Base-by-base conservation (phyloP, 2,888 invertebrate species). In the Drosophila mimetica region DNA sequence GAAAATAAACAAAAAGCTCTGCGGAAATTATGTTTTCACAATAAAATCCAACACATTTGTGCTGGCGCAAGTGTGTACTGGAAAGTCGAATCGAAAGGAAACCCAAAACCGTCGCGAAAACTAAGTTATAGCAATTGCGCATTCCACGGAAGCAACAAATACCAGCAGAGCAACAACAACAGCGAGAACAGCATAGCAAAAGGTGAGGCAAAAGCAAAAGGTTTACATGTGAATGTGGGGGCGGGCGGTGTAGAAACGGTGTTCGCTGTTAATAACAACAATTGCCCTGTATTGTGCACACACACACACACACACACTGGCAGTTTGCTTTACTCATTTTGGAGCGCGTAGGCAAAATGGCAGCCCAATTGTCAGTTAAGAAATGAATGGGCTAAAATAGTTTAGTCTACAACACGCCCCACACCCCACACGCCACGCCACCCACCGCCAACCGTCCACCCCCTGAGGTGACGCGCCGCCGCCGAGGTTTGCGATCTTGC, bases 151-250 rank as follows among this genome's bases (percentile, higher is more conserved):
- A 74, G 64, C 66, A 66, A 39, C 39, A 44, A 44, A 28, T 25
- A 28, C 44, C 39, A 61, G 32, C 47, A 20, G 18, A 39, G n/a
- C 32, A 30, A 14, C 28, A 77, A 16, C 53, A 73, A 25, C 58
- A 67, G 46, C 59, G 54, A 54, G 53, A 66, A 54, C 48, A 63
- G 44, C 50, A 37, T 58, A 61, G 58, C 41, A 48, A 60, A 71
- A 88, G 82, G 82, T 82, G 86, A 79, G 88, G 88, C 72, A 61
- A 70, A 75, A 74, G 88, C 72, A 61, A 70, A 75, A 74, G 55
- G 63, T 73, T 48, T 72, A 58, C 57, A 53, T 74, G 69, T 67
- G 61, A 61, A 46, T 65, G 52, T 51, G 54, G 73, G 70, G 41
- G 71, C 52, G 36, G 50, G 48, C 47, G 66, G 69, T 34, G 53